phyloP scores from a whole-genome alignment of 2,797 vertebrate species.

The Sebastiscus albofasciatus region DNA sequence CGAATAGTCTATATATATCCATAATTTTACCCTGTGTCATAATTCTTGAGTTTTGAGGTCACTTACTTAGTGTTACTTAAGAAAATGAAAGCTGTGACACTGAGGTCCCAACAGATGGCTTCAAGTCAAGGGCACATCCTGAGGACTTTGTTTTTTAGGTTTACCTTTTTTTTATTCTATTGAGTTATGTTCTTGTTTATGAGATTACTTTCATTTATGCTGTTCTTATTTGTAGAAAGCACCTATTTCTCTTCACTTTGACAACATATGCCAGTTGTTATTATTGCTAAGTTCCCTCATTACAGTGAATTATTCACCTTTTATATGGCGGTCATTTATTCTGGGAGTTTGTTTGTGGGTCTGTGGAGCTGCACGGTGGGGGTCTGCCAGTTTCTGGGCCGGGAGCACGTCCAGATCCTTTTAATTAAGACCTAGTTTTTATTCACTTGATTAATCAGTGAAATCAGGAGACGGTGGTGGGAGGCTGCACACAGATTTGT shows the following conservation, averaged over 20 bases:
- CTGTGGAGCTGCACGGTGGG: slow-evolving; percentile 65
- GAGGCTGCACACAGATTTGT: slow-evolving; percentile 82
- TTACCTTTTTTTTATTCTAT: slow-evolving; percentile 52
- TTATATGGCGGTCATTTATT: slow-evolving; percentile 74
- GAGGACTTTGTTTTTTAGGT: slow-evolving; percentile 49
- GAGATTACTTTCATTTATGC: slow-evolving; percentile 59
- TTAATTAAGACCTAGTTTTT: slow-evolving; percentile 85
- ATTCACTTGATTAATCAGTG: slow-evolving; percentile 85
- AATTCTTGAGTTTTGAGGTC: slow-evolving; percentile 77
- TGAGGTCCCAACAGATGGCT: slow-evolving; percentile 67
- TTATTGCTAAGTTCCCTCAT: slow-evolving; percentile 80
- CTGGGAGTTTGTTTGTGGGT: slow-evolving; percentile 72
- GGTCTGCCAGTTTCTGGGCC: slow-evolving; percentile 75
- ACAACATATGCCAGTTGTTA: slow-evolving; percentile 78
- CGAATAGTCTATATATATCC: slow-evolving; percentile 63
- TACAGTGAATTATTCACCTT: slow-evolving; percentile 79
- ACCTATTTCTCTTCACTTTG: slow-evolving; percentile 72
- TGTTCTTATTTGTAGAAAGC: slow-evolving; percentile 58
- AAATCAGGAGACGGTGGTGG: slow-evolving; percentile 79
- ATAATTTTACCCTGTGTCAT: slow-evolving; percentile 70
- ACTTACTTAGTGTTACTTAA: slow-evolving; percentile 80
- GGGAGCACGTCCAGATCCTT: slow-evolving; percentile 80
- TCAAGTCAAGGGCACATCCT: slow-evolving; percentile 76
- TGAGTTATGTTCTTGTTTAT: slow-evolving; percentile 69
- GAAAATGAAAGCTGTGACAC: slow-evolving; percentile 80